Conservation (phyloP, 1,140 invertebrate genomes). For the Cryptotermes secundus region DNA sequence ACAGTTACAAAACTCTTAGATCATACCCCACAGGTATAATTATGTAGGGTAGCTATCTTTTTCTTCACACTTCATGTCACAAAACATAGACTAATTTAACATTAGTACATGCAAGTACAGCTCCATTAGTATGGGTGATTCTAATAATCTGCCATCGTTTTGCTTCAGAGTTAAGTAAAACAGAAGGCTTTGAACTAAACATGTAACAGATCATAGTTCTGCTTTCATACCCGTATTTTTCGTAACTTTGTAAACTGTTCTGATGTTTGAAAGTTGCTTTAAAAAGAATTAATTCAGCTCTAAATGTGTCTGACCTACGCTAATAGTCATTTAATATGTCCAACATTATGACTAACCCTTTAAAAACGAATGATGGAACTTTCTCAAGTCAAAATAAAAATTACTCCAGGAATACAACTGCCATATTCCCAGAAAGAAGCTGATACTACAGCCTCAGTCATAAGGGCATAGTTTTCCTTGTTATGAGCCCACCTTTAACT, state of each 20-base stretch:
- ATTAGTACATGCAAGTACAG: constrained; percentile 1
- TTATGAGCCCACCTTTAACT: not conserved
- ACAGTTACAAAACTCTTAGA: not conserved
- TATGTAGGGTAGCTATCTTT: not conserved
- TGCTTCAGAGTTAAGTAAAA: not conserved
- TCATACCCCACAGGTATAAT: not conserved
- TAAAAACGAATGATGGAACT: not conserved
- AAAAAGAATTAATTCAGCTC: not conserved
- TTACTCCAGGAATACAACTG: not conserved
- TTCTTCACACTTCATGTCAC: not conserved
- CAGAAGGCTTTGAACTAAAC: not conserved
- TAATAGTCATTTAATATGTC: not conserved
- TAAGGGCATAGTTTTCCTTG: not conserved
- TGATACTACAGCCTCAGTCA: not conserved
- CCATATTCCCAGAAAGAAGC: not conserved
- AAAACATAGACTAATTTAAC: not conserved
- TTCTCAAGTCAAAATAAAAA: not conserved
- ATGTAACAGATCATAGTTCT: not conserved
- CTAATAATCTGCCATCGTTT: not conserved
- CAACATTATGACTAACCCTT: not conserved
- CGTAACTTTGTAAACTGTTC: not conserved
- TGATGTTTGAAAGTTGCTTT: not conserved
- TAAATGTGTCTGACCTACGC: no score
- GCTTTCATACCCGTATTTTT: not conserved
- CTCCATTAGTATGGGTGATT: not conserved